Base-by-base conservation (phyloP, 2,797 vertebrate genomes). In the Phataginus tricuspis region DNA sequence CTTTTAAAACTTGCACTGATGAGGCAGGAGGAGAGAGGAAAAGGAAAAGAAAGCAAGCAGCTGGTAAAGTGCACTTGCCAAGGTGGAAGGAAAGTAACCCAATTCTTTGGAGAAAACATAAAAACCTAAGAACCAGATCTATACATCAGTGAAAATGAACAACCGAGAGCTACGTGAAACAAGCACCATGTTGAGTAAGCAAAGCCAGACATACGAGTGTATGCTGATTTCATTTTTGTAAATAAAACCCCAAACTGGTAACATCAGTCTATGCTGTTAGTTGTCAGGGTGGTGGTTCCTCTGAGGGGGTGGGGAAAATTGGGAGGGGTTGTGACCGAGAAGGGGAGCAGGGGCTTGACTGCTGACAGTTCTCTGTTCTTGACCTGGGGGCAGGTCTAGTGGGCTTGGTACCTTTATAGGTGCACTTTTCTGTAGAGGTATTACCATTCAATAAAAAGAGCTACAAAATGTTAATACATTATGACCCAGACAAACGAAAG, bases 401-500 rank as follows among this genome's bases (percentile, higher is more conserved):
- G 27, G 55, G 42, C 25, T 51, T 71, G 79, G 39, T 31, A 59
- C 25, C 37, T 79, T 79, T 64, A 37, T 25, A 77, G 9, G 15
- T 51, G 18, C 2, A 57, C 69, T 72, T 85, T 94, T 75, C 45
- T n/a, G 42, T 59, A 42, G 10, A 89, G 18, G 8, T 25, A 39
- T 18, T 18, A 42, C 29, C 66, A 39, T 71, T 92, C 15, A 82
- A 7, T 78, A 66, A 72, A 84, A 90, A 37, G 37, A 89, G 31
- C 77, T 74, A 71, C 3, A 66, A 21, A 61, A 75, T 39, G 45
- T 69, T 71, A 86, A 83, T 51, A 71, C 3, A 59, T 42, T 25
- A 34, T 37, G 74, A 89, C 49, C 49, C 18, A 94, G 75, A 92
- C 18, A 87, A 87, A 92, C 25, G 19, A 55, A 95, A 95, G 87